Conservation (phyloP, 2,797 vertebrate genomes). For the Acipenser ruthenus region DNA sequence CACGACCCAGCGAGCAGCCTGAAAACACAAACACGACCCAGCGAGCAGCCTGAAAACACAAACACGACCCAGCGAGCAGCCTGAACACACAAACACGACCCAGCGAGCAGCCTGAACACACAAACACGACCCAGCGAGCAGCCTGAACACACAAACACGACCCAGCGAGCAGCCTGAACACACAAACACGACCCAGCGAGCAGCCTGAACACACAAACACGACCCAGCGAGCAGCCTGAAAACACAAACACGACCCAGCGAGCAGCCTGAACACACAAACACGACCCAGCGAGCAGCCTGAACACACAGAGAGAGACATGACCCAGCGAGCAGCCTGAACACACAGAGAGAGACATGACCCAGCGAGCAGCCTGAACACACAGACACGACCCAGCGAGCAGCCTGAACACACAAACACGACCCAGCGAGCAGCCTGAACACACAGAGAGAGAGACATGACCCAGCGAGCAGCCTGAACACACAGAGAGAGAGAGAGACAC, state of each 20-base stretch:
- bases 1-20: background rate
- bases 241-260: too few relatives aligned
- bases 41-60: background rate
- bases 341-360: slow-evolving; percentile 1
- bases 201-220: too few relatives aligned
- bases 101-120: background rate
- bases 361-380: background rate
- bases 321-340: background rate
- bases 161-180: too few relatives aligned
- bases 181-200: too few relatives aligned
- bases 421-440: background rate
- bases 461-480: too few relatives aligned
- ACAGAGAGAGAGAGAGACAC: too few relatives aligned
- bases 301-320: background rate
- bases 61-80: background rate
- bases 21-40: background rate
- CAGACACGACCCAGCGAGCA: background rate
- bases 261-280: too few relatives aligned
- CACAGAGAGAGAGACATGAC: background rate
- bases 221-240: too few relatives aligned
- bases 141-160: too few relatives aligned
- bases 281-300: background rate
- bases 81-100: too few relatives aligned
- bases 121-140: too few relatives aligned
- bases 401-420: too few relatives aligned